These are phyloP conservation scores for Drosophila birchii DNA, from an alignment of 2,888 invertebrate genomes.

Conservation along the genomic window DNA sequence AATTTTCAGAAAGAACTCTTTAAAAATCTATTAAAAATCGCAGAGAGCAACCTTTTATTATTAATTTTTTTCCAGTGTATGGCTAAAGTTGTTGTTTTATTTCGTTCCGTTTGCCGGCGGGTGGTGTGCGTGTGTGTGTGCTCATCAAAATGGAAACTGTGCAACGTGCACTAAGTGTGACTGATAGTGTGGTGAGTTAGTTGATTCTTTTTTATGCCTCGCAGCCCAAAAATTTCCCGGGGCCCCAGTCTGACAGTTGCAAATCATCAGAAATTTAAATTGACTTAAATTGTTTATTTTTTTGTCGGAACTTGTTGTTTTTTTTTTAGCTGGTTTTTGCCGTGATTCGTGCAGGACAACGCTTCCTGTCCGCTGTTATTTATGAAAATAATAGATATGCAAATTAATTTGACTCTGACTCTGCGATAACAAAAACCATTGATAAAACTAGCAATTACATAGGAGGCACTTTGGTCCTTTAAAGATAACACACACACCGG, in stretches of 20 bases:
- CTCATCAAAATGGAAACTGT: constrained; percentile 78
- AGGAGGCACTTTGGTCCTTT: constrained; percentile 28
- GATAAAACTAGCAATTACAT: constrained; percentile 75
- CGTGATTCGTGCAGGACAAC: constrained; percentile 61
- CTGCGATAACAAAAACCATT: constrained; percentile 56
- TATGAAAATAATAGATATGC: constrained; percentile 80
- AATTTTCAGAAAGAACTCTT: no score
- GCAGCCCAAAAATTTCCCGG: constrained; percentile 33
- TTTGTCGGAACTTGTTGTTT: constrained; percentile 45
- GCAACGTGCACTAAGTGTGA: constrained; percentile 77
- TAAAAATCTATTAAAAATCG: neutral
- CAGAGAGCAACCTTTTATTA: accelerated
- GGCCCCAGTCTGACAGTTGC: constrained; percentile 73
- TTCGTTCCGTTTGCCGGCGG: constrained; percentile 52
- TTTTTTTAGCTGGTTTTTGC: constrained; percentile 37
- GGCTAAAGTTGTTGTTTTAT: constrained; percentile 19
- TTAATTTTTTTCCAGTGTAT: neutral
- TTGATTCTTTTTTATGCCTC: constrained; percentile 67
- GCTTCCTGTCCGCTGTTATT: constrained; percentile 56
- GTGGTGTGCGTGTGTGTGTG: constrained; percentile 60
- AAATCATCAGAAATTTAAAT: constrained; percentile 80
- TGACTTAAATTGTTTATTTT: constrained; percentile 78
- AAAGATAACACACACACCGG: constrained; percentile 34
- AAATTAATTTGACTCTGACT: constrained; percentile 62
- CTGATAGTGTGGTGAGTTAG: constrained; percentile 78